Evolutionary conservation across 2,113 vertebrate species (phyloP), one percentile per base, ranked within the genome.

Genomic region (Caranx melampygus): DNA sequence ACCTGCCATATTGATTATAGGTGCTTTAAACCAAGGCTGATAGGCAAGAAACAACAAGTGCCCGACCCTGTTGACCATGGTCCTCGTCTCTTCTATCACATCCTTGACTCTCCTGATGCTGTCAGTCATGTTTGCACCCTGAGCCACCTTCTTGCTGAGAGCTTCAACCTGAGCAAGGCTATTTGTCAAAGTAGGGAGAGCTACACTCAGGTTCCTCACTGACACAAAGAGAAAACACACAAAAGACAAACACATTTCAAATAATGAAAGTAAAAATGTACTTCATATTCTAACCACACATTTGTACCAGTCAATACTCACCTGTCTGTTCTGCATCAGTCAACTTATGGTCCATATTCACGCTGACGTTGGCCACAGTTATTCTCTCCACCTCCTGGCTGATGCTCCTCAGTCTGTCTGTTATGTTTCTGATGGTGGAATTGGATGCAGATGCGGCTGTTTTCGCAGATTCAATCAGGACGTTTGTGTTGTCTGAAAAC

Each of bases 41-140:
- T 37, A 16, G 18, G 3, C 1, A 4, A 49, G 35, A 58, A 72
- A 31, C 0, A 18, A 5, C 3, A 13, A 57, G 76, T 35, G 67
- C 14, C 73, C 87, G 40, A 97, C 97, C 94, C 94, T 96, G 13
- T 96, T 96, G 9, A 96, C 95, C 58, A 95, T 93, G 73, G 94
- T 95, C 87, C 97, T 95, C 14, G 96, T 95, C 76, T 96, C 95
- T 71, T 96, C 92, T 71, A 97, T 97, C 13, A 97, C 83, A 14
- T 97, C 97, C 82, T 96, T 94, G 67, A 97, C 95, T 54, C 93
- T 95, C 77, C 92, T 88, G 77, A 97, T 89, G 0, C 94, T 96
- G 80, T 95, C 95, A n/a, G 96, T 95, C 79, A 97, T 93, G 85
- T 96, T 96, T 72, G 75, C 93, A 79, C 92, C 59, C n/a, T 93